These are phyloP conservation scores for Cassiopea andromeda DNA, from an alignment of 30 jellyfish, hydroid and myxozoan genomes.

Conservation along the genomic window DNA sequence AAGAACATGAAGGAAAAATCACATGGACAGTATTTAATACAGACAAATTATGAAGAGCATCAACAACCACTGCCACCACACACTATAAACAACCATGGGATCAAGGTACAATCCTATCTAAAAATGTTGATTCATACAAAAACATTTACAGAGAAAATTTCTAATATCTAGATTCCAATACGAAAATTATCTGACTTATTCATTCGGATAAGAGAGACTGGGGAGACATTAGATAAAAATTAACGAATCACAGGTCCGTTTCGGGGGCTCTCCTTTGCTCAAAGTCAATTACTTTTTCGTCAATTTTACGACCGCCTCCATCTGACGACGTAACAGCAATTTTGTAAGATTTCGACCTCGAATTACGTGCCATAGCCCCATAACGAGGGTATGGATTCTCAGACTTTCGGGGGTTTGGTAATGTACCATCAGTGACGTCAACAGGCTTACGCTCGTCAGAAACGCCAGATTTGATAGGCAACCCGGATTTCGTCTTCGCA, in stretches of 20 bases:
- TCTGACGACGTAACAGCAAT: slow-evolving; percentile 61
- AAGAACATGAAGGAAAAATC: too few relatives aligned
- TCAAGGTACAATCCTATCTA: background rate
- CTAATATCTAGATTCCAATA: background rate
- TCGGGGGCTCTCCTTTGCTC: slow-evolving; percentile 52
- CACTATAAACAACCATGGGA: background rate
- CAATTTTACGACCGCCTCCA: slow-evolving; percentile 29
- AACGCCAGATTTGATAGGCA: slow-evolving; percentile 24
- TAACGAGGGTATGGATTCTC: slow-evolving; percentile 50
- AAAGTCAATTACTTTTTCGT: slow-evolving; percentile 38
- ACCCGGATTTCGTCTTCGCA: slow-evolving; percentile 17
- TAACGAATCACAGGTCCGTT: slow-evolving; percentile 40
- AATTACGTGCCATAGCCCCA: slow-evolving; percentile 59
- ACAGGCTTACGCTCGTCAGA: background rate
- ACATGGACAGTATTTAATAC: too few relatives aligned
- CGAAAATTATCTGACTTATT: background rate
- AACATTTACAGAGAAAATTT: background rate
- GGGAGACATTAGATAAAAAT: background rate
- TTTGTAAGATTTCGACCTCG: slow-evolving; percentile 80
- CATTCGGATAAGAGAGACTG: background rate
- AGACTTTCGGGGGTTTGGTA: slow-evolving; percentile 10
- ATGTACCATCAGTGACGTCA: background rate
- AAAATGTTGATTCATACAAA: background rate
- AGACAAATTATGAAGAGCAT: background rate
- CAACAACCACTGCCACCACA: background rate